A percentile compares a stretch with the other conserved stretches of the same genome.
Evolutionary conservation across 2,113 vertebrate genomes (phyloP).

Genomic region (Ptychochromis oligacanthus): DNA sequence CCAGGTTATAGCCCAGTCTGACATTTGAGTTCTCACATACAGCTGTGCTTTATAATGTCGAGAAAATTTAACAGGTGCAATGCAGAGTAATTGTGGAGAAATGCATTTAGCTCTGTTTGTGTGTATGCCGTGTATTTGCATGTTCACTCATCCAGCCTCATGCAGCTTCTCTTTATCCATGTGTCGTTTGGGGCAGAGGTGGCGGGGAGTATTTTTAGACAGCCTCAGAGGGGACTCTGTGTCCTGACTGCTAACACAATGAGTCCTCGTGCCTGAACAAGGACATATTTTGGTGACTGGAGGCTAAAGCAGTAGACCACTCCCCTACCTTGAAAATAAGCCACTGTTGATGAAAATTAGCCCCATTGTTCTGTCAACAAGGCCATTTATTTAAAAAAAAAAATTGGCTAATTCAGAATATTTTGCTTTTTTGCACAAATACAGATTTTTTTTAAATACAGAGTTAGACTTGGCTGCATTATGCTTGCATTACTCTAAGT

Average conservation of each 20-base stretch:
- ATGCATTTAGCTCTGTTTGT: neutral
- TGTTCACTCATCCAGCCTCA: slow-evolving; percentile 36
- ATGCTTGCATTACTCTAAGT: neutral
- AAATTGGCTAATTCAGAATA: neutral
- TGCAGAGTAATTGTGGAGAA: neutral
- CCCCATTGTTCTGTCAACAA: slow-evolving; percentile 5
- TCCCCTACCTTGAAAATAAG: slow-evolving; percentile 37
- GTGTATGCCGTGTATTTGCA: slow-evolving; percentile 12
- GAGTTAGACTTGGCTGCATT: neutral
- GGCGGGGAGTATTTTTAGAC: slow-evolving; percentile 70
- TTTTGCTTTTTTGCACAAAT: neutral
- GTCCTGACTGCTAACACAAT: slow-evolving; percentile 63
- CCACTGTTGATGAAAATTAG: neutral
- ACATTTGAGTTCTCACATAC: too few species aligned
- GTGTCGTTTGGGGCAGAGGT: slow-evolving; percentile 62
- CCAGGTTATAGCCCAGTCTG: too few species aligned
- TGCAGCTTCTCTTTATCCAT: slow-evolving; percentile 39
- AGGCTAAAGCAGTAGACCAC: slow-evolving; percentile 36
- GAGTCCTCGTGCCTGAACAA: slow-evolving; percentile 66
- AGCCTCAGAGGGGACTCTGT: slow-evolving; percentile 41
- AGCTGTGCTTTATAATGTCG: too few species aligned
- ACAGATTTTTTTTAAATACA: neutral
- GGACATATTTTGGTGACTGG: slow-evolving; percentile 50
- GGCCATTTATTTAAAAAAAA: neutral
- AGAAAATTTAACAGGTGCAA: neutral